Base-by-base conservation (phyloP, 1,140 invertebrate genomes). In the Drosophila repletoides region DNA sequence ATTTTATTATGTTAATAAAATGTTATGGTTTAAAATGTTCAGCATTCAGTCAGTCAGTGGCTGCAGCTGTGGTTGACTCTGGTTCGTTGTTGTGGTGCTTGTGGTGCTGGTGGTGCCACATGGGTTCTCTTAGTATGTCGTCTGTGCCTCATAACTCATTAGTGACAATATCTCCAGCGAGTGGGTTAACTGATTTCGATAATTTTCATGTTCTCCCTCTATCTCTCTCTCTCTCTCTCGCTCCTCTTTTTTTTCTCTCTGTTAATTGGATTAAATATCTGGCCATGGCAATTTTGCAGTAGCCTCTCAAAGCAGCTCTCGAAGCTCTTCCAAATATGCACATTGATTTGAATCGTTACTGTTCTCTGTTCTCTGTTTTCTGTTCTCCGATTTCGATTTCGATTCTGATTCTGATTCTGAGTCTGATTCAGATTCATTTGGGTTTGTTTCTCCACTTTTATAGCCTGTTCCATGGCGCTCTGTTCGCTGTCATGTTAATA, bases 1-100 rank as follows among this genome's bases (percentile, higher is more conserved):
- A 88, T 86, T 88, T 88, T 88, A 88, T 88, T 88, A 86, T 88
- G 86, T 86, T 88, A 88, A 88, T 88, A 88, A 88, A 88, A 88
- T 88, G 86, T 88, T 88, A 88, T 88, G 86, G 86, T 88, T 88
- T 88, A 88, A 88, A 88, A 88, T 88, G 84, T 76, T 88, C 75
- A 86, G 70, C 75, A 72, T 68, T 76, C 79, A 73, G 63, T 72
- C 70, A 15, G 43, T 48, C 46, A 58, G 17, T 52, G 29, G 74
- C 56, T 64, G 52, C 26, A 15, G 29, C 19, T 60, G 66, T 19
- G 2, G 28, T 9, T 31, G 70, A 21, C 12, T 12, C 31, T 17
- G 43, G 61, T 41, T 36, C 14, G 29, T 61, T 56, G 41, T 14
- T 41, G 14, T n/a, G n/a, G n/a, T n/a, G n/a, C n/a, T n/a, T n/a